Evolutionary conservation across 2,888 invertebrate species (phyloP).

Genomic region (Tribolium freemani): DNA sequence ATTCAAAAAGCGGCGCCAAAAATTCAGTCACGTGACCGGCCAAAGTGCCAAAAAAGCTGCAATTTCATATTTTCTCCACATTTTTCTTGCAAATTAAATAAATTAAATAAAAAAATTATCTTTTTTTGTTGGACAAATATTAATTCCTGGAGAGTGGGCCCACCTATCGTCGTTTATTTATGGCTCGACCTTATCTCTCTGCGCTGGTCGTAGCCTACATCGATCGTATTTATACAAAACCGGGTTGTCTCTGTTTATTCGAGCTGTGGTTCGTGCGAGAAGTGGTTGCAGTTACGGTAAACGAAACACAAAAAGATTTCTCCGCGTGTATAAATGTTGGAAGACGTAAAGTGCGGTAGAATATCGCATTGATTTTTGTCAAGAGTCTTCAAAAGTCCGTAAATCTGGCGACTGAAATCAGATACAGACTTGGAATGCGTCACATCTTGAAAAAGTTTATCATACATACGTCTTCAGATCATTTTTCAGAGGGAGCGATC

Average conservation of each 20-base stretch:
- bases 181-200: conserved; percentile 15
- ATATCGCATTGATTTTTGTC: conserved; percentile 14
- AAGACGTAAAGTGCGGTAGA: conserved; percentile 10
- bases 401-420: conserved; percentile 74
- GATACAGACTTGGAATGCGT: conserved; percentile 83
- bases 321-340: conserved; percentile 18
- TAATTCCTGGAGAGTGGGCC: background rate
- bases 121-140: too few relatives aligned
- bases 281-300: background rate
- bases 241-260: conserved; percentile 26
- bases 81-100: background rate
- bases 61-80: too few relatives aligned
- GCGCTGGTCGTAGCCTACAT: conserved; percentile 29
- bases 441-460: conserved; percentile 80
- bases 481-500: conserved; percentile 74
- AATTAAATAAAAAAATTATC: too few relatives aligned
- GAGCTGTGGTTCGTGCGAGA: background rate
- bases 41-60: background rate
- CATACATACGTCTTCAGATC: conserved; percentile 84
- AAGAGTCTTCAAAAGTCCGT: conserved; percentile 45
- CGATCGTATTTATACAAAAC: conserved; percentile 32
- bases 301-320: background rate
- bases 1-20: background rate
- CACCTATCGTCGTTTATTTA: conserved; percentile 2
- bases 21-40: background rate